These are phyloP conservation scores for Melitaea cinxia DNA, from an alignment of 1,140 invertebrate genomes.

Conservation along the genomic window DNA sequence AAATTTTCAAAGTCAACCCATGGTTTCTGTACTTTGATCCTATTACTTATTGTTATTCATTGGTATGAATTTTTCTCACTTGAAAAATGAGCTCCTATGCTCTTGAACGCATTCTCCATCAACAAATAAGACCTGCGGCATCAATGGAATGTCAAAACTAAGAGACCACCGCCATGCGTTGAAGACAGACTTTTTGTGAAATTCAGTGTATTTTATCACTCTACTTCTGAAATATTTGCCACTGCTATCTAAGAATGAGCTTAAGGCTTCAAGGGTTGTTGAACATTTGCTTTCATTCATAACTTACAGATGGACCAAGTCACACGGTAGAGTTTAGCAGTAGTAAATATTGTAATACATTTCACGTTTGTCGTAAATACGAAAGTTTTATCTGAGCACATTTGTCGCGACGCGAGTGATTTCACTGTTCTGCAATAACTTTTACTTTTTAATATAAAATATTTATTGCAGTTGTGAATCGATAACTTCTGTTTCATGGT, in stretches of 20 bases:
- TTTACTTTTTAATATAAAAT: constrained; percentile 26
- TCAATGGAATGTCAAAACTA: constrained; percentile 57
- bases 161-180: constrained; percentile 35
- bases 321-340: constrained; percentile 60
- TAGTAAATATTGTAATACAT: constrained; percentile 38
- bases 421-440: constrained; percentile 24
- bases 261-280: constrained; percentile 22
- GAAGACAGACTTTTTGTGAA: constrained; percentile 27
- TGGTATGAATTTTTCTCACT: not conserved
- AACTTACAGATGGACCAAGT: constrained; percentile 71
- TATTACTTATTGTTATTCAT: not conserved
- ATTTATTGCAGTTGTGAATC: constrained; percentile 42
- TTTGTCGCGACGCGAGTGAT: constrained; percentile 27
- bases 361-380: not conserved
- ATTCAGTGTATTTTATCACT: constrained; percentile 17
- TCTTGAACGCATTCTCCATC: constrained; percentile 36
- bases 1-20: not conserved
- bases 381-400: constrained; percentile 4
- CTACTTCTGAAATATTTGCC: constrained; percentile 24
- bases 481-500: constrained; percentile 45
- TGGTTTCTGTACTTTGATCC: not conserved
- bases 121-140: constrained; percentile 43
- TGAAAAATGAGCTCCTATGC: constrained; percentile 7
- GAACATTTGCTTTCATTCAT: constrained; percentile 46
- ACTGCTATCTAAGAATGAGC: constrained; percentile 19